Evolutionary conservation across 1,140 invertebrate genomes (phyloP), one percentile per base, ranked within the genome.

Genomic region (Penaeus chinensis): DNA sequence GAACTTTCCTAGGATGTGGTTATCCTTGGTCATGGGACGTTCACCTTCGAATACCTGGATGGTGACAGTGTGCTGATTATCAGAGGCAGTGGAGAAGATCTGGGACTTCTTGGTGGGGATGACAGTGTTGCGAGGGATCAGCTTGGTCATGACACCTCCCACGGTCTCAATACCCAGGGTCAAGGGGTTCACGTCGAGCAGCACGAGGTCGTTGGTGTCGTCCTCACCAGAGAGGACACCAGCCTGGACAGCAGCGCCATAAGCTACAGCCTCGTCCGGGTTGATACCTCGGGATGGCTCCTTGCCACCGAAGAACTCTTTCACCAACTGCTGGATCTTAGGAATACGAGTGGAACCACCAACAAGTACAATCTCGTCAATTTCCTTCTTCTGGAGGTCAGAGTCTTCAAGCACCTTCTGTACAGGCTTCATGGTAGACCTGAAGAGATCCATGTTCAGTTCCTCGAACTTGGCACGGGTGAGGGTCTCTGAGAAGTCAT

Each of bases 131-230:
- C 99, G 93, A 83, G 97, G 96, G 92, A 99, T 99, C 42, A 99
- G 94, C 92, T 99, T 99, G 88, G 99, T 99, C 99, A 99, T 99
- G 19, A 99, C 98, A 90, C 99, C 99, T 88, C 99, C 99, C 85
- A 99, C 98, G 89, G 99, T 99, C 94, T 99, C 99, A 92, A 99
- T 99, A 90, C 99, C 99, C 95, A 99, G 95, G 85, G 99, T 99
- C 77, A 99, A 93, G 90, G 99, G 99, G 92, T 99, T 99, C 69
- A 99, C 99, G 92, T 99, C 99, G 66, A 99, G 94, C 87, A 99
- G 94, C 10, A 99, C 98, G 90, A 99, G 96, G 82, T 99, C 98
- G 91, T 98, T 97, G 3, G 98, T 98, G 92, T 98, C 97, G 92
- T 97, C 96, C 95, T 98, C 97, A 71, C 96, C 94, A 74, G 95